Base-by-base conservation (phyloP, 2,113 vertebrate genomes). In the Aegypius monachus region DNA sequence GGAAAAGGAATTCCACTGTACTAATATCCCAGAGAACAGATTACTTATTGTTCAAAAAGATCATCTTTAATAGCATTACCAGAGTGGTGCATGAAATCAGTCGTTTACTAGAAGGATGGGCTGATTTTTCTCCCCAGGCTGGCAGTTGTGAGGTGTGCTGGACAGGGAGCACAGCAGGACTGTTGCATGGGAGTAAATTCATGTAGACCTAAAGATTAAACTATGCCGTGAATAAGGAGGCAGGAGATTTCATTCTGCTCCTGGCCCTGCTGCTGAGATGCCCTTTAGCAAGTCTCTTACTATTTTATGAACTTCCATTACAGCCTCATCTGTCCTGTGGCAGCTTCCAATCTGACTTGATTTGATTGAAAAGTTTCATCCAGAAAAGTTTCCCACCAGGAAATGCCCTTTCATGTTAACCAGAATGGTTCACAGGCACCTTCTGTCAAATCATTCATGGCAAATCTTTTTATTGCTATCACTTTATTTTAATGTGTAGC, bases 41-140 rank as follows among this genome's bases (percentile, higher is more conserved):
- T 97, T 85, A 32, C 10, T 93, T 95, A 95, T 96, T 96, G 95
- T 96, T 96, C 84, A 47, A 61, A 78, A 93, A 12, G 7, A 67
- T 45, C 52, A 1, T 82, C 84, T 94, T 61, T 97, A 97, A 97
- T 96, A 82, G 93, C 93, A 96, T 96, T 96, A 93, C 84, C 95
- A 97, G 96, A 96, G 93, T 48, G 90, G 93, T 21, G 90, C 90
- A 74, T 50, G 89, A 81, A 95, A 95, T 92, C 86, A 55, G 68
- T 53, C 16, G 1, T 93, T 81, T 71, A 16, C 17, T 55, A 95
- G 91, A 97, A 96, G 36, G 96, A 94, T 96, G 95, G 90, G 96
- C 95, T 97, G 95, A 84, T 88, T 70, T 48, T 78, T 36, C 61
- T 93, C 89, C 91, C 93, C 86, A 47, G 68, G 81, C 86, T 96